Base-by-base conservation (phyloP, 2,797 vertebrate genomes). In the Muraenolepis orangiensis region DNA sequence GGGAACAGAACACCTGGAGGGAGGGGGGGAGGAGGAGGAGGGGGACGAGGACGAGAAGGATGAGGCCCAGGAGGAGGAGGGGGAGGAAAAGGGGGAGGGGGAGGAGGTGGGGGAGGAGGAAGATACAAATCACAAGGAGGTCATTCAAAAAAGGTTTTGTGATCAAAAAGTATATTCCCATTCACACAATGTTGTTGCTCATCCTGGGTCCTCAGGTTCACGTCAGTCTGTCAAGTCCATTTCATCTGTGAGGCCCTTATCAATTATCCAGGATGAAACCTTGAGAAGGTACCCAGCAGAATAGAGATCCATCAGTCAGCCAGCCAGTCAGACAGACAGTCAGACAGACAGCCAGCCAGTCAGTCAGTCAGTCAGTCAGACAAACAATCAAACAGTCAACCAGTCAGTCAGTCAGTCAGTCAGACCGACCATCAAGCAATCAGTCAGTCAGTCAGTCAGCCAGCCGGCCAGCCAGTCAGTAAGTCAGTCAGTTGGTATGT, bases 1-100 rank as follows among this genome's bases (percentile, higher is more conserved):
- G 68, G 87, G 79, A 11, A 74, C 80, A 0, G 92, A 92, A 79
- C 92, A 93, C 72, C 93, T 94, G 77, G 8, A 31, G 28, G 29
- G 26, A 42, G 16, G n/a, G 16, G 7, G 23, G 68, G 1, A 18
- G 30, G 11, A 36, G 31, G 26, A 36, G 51, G 74, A 69, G 23
- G n/a, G n/a, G n/a, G n/a, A n/a, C n/a, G n/a, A n/a, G n/a, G n/a
- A n/a, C n/a, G n/a, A n/a, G n/a, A 2, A 51, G 42, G 18, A 64
- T n/a, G n/a, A n/a, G 76, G 42, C 28, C 67, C 34, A 61, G 4
- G 18, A 64, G 38, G 8, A 31, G 28, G 29, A 23, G 61, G 16
- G n/a, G 16, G 7, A 18, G 68, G 1, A 18, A 30, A 11, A 36
- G 31, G 26, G 30, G 51, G 74, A 69, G 23, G 8, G 20, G 42